Evolutionary conservation across 2,113 vertebrate genomes (phyloP).

Genomic region (Anarhynchus alexandrinus): DNA sequence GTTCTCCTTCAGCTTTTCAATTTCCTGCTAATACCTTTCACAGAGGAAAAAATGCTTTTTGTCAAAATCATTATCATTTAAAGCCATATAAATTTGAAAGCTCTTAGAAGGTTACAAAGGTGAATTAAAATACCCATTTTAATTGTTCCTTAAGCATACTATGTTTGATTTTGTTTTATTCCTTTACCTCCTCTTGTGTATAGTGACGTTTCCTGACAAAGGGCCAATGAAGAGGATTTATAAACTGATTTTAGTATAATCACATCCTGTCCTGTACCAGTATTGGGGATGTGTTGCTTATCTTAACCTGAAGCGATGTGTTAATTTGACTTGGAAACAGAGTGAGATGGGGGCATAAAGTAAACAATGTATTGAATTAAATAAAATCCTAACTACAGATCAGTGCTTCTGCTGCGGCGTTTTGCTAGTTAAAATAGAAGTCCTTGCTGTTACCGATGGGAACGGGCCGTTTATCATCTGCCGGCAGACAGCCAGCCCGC

Average conservation of each 20-base stretch:
- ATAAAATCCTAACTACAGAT: not conserved
- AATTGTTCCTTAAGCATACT: not conserved
- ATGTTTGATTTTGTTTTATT: not conserved
- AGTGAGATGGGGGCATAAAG: not conserved
- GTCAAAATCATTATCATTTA: not conserved
- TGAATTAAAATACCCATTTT: not conserved
- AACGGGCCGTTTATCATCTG: not conserved
- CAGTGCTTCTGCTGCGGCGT: not conserved
- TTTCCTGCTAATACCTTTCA: not conserved
- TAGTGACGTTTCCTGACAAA: not conserved
- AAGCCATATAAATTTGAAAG: not conserved
- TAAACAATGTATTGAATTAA: not conserved
- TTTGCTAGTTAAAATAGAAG: not conserved
- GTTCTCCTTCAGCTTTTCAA: conserved; percentile 7
- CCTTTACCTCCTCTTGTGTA: not conserved
- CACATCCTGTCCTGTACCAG: not conserved
- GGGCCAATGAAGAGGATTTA: not conserved
- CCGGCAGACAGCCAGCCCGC: not conserved
- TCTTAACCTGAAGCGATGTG: not conserved
- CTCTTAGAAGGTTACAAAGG: not conserved
- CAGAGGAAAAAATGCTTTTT: not conserved
- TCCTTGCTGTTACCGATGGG: not conserved
- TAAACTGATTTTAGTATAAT: not conserved
- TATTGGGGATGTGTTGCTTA: not conserved
- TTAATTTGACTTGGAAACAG: conserved; percentile 19